Conservation (phyloP, 2,888 invertebrate genomes). For the Rhagonycha lutea region DNA sequence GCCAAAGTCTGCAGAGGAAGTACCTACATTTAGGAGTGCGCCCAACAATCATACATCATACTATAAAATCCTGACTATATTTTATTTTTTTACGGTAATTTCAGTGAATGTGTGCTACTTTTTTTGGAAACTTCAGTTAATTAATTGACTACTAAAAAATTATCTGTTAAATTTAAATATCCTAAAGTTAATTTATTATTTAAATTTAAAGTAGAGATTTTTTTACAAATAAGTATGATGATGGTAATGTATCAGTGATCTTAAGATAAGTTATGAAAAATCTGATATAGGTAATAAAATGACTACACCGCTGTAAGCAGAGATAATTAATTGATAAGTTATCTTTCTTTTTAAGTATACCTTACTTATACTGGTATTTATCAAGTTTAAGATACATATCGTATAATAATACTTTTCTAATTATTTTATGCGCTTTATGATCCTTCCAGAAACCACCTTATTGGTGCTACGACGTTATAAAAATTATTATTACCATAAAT, state of each 20-base stretch:
- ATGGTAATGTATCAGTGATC: constrained; percentile 20
- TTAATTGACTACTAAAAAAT: not conserved
- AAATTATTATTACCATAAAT: too few relatives aligned
- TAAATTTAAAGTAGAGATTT: not conserved
- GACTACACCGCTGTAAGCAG: constrained; percentile 37
- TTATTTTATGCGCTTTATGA: constrained; percentile 22
- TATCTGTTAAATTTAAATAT: too few relatives aligned
- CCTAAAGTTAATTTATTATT: too few relatives aligned
- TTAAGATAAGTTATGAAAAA: constrained; percentile 30
- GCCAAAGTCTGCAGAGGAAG: too few relatives aligned
- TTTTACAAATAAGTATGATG: not conserved
- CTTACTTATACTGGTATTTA: constrained; percentile 14
- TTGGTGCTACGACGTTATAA: too few relatives aligned
- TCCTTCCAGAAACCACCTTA: not conserved
- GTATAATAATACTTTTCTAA: constrained; percentile 12
- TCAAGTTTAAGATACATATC: constrained; percentile 19
- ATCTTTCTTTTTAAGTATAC: constrained; percentile 21
- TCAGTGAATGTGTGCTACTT: too few relatives aligned
- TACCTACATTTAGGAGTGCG: too few relatives aligned
- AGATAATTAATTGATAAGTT: constrained; percentile 39
- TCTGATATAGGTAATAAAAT: constrained; percentile 33
- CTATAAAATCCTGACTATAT: too few relatives aligned
- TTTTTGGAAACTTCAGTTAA: not conserved
- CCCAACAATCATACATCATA: too few relatives aligned
- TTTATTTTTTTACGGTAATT: too few relatives aligned